phyloP scores from a whole-genome alignment of 2,888 invertebrate genomes.

The Caenorhabditis zanzibari region DNA sequence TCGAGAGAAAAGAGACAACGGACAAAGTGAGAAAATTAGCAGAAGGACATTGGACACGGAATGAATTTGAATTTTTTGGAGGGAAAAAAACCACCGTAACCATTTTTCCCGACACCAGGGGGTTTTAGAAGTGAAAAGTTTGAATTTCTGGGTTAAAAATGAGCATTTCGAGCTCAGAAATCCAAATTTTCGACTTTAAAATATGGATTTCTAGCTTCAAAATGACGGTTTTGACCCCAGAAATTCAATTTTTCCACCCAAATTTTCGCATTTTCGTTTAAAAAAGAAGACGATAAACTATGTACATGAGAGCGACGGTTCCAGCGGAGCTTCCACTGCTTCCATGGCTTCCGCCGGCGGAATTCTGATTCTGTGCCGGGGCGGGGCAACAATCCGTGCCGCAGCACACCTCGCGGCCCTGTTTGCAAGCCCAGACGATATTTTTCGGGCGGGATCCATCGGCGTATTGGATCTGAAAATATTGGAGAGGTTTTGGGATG shows the following conservation, averaged over 20 bases:
- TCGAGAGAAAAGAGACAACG: slow-evolving; percentile 17
- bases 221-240: too few relatives aligned
- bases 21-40: slow-evolving; percentile 22
- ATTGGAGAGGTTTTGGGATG: background rate
- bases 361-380: slow-evolving; percentile 35
- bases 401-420: slow-evolving; percentile 71
- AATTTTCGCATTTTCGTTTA: background rate
- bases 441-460: slow-evolving; percentile 80
- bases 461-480: slow-evolving; percentile 79
- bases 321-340: slow-evolving; percentile 28
- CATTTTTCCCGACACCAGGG: background rate
- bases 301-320: slow-evolving; percentile 57
- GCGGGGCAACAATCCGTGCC: slow-evolving; percentile 81
- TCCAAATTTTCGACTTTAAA: background rate
- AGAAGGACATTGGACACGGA: slow-evolving; percentile 17
- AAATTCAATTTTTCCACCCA: background rate
- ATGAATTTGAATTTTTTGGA: slow-evolving; percentile 15
- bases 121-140: background rate
- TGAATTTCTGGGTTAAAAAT: background rate
- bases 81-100: background rate
- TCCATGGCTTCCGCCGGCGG: slow-evolving; percentile 4
- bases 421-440: slow-evolving; percentile 79
- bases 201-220: too few relatives aligned
- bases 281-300: slow-evolving; percentile 35
- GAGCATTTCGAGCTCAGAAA: too few relatives aligned